Evolutionary conservation across 2,797 vertebrate genomes (phyloP).

Genomic region (Hippoglossus hippoglossus): DNA sequence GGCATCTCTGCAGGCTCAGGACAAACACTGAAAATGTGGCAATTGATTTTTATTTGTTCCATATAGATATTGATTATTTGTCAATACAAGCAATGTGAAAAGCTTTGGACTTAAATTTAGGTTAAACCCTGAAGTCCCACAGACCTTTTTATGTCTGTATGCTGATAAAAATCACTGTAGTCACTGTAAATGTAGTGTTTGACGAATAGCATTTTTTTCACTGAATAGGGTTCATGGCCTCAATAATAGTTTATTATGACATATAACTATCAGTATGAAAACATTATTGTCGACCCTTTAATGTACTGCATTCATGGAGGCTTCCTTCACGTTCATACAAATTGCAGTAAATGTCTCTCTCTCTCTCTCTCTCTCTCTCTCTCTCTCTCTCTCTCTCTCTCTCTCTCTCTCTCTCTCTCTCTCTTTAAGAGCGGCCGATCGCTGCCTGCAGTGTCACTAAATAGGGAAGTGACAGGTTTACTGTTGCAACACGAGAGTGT

Average conservation of each 20-base stretch:
- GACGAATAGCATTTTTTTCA: neutral
- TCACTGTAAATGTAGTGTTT: neutral
- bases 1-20: no score
- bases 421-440: neutral
- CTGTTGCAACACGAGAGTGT: slow-evolving; percentile 52
- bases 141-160: neutral
- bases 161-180: neutral
- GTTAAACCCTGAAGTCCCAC: no score
- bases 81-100: neutral
- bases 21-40: no score
- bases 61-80: neutral
- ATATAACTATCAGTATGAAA: neutral
- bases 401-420: neutral
- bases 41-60: neutral
- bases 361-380: neutral
- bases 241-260: neutral
- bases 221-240: neutral
- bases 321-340: neutral
- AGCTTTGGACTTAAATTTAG: no score
- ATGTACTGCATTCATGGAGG: neutral
- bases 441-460: slow-evolving; percentile 4
- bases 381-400: neutral
- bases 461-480: slow-evolving; percentile 62
- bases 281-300: neutral
- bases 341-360: neutral